Evolutionary conservation across 2,113 vertebrate species (phyloP).

Genomic region (Riparia riparia): DNA sequence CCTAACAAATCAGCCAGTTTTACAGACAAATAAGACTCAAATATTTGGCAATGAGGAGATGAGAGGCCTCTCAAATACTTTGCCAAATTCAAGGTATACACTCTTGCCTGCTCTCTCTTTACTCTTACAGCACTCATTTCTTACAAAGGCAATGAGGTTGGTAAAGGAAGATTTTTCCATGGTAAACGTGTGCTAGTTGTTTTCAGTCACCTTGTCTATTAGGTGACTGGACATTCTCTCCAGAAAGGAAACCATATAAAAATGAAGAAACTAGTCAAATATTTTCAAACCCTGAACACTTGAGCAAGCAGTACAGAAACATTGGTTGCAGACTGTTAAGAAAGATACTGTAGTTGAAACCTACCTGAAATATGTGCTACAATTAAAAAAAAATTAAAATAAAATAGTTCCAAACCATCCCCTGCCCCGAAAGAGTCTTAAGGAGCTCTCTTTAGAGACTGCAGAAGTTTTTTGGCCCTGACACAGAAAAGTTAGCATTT

Average conservation of each 20-base stretch:
- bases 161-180: background rate
- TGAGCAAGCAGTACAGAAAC: background rate
- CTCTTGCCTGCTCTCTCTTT: background rate
- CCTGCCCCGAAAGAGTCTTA: background rate
- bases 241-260: background rate
- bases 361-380: background rate
- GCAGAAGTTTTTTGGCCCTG: background rate
- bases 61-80: background rate
- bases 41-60: background rate
- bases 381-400: background rate
- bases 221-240: background rate
- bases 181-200: background rate
- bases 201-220: background rate
- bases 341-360: background rate
- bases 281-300: fast-evolving
- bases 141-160: background rate
- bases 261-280: background rate
- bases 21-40: background rate
- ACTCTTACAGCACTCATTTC: background rate
- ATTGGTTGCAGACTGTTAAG: background rate
- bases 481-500: background rate
- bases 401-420: fast-evolving
- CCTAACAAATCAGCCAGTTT: background rate
- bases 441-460: background rate
- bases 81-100: background rate